These are phyloP conservation scores for Orycteropus afer DNA, from an alignment of 2,113 vertebrate species.

Conservation along the genomic window DNA sequence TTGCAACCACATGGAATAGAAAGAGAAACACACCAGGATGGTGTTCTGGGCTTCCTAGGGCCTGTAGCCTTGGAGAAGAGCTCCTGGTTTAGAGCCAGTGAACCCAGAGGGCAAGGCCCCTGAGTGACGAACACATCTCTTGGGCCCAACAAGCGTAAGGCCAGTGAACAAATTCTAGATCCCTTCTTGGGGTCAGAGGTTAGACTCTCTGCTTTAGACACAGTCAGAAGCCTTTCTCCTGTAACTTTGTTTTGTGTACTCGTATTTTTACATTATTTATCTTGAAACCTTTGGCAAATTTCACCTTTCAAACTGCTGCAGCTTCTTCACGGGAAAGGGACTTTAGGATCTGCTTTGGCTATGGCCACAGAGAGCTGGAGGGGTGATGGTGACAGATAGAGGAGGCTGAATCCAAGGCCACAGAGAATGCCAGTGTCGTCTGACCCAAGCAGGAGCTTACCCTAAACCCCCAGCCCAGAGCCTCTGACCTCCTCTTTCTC, in stretches of 20 bases:
- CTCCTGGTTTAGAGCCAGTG: neutral
- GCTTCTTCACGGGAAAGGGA: neutral
- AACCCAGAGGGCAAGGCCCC: neutral
- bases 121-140: neutral
- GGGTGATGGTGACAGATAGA: neutral
- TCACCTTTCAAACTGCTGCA: neutral
- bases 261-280: slow-evolving; percentile 31
- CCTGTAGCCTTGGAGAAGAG: neutral
- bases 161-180: neutral
- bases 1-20: neutral
- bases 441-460: neutral
- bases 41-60: neutral
- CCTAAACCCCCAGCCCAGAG: neutral
- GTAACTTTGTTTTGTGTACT: neutral
- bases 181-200: neutral
- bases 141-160: neutral
- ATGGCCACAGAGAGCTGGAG: slow-evolving; percentile 1
- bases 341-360: neutral
- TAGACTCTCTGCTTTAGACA: slow-evolving; percentile 1
- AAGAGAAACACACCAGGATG: neutral
- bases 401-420: neutral
- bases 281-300: neutral
- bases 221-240: slow-evolving; percentile 6
- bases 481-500: neutral
- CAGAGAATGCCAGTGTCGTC: neutral